These are phyloP conservation scores for Gallirallus australis DNA, from an alignment of 2,797 vertebrate species.

Conservation along the genomic window DNA sequence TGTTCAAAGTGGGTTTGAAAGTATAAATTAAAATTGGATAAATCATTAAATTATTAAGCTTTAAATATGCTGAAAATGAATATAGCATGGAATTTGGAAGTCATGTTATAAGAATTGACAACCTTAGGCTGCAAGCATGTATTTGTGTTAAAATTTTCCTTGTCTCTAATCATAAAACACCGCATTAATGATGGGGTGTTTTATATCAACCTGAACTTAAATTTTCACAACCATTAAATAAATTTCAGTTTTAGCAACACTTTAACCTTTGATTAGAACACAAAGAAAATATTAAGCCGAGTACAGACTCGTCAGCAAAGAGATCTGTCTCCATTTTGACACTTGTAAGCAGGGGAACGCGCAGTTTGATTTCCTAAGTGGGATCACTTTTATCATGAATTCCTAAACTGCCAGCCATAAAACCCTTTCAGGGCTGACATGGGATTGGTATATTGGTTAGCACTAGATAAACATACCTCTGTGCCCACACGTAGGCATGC, in stretches of 20 bases:
- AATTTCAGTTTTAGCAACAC: neutral
- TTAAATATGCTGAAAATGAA: conserved; percentile 74
- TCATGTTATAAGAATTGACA: conserved; percentile 65
- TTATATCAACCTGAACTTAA: conserved; percentile 40
- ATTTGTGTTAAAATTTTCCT: conserved; percentile 60
- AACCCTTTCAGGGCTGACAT: neutral
- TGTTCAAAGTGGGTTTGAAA: conserved; percentile 75
- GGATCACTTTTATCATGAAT: neutral
- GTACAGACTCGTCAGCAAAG: neutral
- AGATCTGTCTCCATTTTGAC: neutral
- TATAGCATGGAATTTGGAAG: conserved; percentile 68
- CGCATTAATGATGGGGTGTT: conserved; percentile 11
- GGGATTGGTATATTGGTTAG: neutral
- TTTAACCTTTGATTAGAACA: conserved; percentile 17
- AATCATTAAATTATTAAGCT: conserved; percentile 80
- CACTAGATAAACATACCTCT: neutral
- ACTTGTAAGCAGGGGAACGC: conserved; percentile 3
- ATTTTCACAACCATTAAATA: conserved; percentile 35
- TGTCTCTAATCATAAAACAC: conserved; percentile 64
- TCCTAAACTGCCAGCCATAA: neutral
- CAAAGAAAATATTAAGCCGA: neutral
- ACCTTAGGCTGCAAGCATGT: conserved; percentile 58
- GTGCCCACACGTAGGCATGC: neutral
- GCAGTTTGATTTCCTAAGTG: neutral
- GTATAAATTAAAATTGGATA: conserved; percentile 78